A percentile compares a stretch with the other conserved stretches of the same genome.
These are phyloP conservation scores for Melanotaenia duboulayi DNA, from an alignment of 2,113 vertebrate genomes.

Conservation along the genomic window DNA sequence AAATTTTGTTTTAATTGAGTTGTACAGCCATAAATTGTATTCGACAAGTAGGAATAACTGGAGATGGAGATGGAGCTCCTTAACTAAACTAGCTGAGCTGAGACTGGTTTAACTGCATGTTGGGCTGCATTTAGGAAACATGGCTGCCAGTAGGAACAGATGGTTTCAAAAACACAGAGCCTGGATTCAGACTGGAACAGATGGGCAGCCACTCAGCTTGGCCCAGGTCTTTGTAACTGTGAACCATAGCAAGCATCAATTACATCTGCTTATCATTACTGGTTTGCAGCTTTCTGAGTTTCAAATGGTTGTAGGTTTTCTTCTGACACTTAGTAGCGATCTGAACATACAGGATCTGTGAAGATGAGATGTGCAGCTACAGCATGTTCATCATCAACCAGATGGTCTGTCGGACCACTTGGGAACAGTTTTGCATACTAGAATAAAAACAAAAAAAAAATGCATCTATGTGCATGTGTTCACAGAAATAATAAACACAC, in stretches of 20 bases:
- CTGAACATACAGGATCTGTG: constrained; percentile 15
- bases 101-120: constrained; percentile 21
- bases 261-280: constrained; percentile 13
- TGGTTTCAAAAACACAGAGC: constrained; percentile 53
- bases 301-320: background rate
- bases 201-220: constrained; percentile 49
- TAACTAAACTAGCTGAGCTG: constrained; percentile 15
- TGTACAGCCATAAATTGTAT: too few species aligned
- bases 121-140: constrained; percentile 27
- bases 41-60: too few species aligned
- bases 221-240: constrained; percentile 53
- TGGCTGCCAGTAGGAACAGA: constrained; percentile 61
- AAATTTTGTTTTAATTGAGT: too few species aligned
- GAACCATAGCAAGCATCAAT: constrained; percentile 41
- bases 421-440: background rate
- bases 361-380: constrained; percentile 26
- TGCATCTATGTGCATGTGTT: constrained; percentile 8
- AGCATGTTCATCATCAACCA: background rate
- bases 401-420: constrained; percentile 31
- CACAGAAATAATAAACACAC: constrained; percentile 2
- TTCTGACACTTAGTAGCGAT: background rate
- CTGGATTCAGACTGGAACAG: constrained; percentile 58
- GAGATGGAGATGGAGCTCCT: background rate
- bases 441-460: background rate
- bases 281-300: constrained; percentile 19